A percentile compares a stretch with the other conserved stretches of the same genome.
Evolutionary conservation across 2,113 vertebrate genomes (phyloP).

Genomic region (Arenaria interpres): DNA sequence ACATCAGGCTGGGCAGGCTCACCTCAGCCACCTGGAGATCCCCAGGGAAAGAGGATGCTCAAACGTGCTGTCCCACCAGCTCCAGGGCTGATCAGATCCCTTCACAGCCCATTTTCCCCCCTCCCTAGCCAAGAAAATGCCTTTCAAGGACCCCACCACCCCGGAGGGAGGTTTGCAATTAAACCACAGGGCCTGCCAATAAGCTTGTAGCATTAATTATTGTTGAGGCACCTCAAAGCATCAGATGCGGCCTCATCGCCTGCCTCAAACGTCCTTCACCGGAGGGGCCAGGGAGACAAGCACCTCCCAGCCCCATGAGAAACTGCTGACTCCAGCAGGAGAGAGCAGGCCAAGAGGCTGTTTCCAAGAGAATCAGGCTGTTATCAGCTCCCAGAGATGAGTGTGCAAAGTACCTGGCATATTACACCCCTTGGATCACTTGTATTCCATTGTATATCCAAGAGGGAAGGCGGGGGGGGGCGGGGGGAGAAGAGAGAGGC

Average conservation of each 20-base stretch:
- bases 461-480: background rate
- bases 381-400: constrained; percentile 33
- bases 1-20: background rate
- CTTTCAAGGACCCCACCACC: background rate
- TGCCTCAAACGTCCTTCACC: background rate
- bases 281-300: fast-evolving
- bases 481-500: background rate
- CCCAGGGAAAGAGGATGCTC: background rate
- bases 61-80: background rate
- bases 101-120: background rate
- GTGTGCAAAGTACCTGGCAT: constrained; percentile 33
- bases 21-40: background rate
- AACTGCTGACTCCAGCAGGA: constrained; percentile 35
- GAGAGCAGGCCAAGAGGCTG: background rate
- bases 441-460: background rate
- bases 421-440: background rate
- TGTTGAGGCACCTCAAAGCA: background rate
- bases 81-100: background rate
- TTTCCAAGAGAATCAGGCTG: background rate
- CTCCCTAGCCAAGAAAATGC: background rate
- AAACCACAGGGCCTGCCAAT: background rate
- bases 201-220: background rate
- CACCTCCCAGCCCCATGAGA: background rate
- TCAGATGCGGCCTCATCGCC: background rate
- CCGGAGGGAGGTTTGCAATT: background rate